Evolutionary conservation across 1,140 invertebrate genomes (phyloP).

Genomic region (Leptestheria dahalacensis): DNA sequence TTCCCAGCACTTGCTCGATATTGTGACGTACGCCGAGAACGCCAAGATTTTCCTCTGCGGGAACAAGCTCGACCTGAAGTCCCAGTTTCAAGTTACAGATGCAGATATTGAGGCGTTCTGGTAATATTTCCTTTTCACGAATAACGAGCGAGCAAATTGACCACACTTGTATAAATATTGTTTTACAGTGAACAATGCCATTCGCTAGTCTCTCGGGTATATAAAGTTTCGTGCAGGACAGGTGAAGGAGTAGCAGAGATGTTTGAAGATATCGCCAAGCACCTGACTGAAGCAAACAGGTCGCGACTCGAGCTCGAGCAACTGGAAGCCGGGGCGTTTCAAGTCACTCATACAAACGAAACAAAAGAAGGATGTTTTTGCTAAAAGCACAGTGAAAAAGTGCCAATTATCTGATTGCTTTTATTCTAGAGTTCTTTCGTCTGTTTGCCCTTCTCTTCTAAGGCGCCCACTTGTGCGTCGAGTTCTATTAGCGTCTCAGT

Average conservation of each 20-base stretch:
- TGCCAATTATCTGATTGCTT: no score
- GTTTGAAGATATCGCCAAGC: constrained; percentile 71
- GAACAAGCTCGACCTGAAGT: constrained; percentile 69
- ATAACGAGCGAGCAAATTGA: background rate
- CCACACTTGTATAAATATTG: background rate
- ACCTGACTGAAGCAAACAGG: constrained; percentile 56
- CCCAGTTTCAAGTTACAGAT: constrained; percentile 55
- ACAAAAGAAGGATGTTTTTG: background rate
- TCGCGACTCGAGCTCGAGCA: constrained; percentile 52
- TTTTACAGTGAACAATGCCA: constrained; percentile 71
- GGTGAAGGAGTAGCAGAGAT: constrained; percentile 75
- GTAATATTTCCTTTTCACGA: constrained; percentile 30
- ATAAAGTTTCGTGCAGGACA: constrained; percentile 81
- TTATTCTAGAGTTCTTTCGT: no score
- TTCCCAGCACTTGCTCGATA: constrained; percentile 75
- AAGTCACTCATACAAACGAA: background rate
- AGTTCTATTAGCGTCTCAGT: background rate
- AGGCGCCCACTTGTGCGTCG: background rate
- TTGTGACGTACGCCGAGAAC: constrained; percentile 81
- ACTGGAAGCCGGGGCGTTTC: constrained; percentile 2
- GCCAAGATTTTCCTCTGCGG: constrained; percentile 85
- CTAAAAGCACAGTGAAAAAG: no score
- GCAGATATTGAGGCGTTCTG: constrained; percentile 80
- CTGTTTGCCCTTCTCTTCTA: no score
- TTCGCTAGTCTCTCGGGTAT: constrained; percentile 70